Evolutionary conservation across 1,140 invertebrate genomes (phyloP).

Genomic region (Pinna nobilis): DNA sequence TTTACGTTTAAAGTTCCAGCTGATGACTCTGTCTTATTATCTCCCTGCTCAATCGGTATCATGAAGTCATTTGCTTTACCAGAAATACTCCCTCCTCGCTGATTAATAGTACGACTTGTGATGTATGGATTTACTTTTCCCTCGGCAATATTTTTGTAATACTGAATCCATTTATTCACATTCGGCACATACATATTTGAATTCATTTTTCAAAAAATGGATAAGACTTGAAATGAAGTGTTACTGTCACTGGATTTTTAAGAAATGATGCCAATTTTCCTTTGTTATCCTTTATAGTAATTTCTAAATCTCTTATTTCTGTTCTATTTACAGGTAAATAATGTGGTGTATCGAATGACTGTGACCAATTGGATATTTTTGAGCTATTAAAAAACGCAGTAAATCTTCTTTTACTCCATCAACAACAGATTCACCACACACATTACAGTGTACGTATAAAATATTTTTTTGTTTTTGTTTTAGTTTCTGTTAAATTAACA

Average conservation of each 20-base stretch:
- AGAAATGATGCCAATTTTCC: slow-evolving; percentile 20
- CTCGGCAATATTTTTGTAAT: not conserved
- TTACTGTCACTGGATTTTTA: slow-evolving; percentile 5
- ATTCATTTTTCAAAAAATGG: slow-evolving; percentile 12
- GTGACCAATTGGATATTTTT: not conserved
- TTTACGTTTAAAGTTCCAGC: slow-evolving; percentile 1
- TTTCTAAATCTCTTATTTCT: slow-evolving; percentile 8
- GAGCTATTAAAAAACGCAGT: not conserved
- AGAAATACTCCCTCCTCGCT: slow-evolving; percentile 24
- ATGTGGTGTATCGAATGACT: not conserved
- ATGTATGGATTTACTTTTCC: not conserved
- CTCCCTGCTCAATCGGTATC: slow-evolving; percentile 2
- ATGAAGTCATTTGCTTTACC: not conserved
- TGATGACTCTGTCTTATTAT: slow-evolving; percentile 8
- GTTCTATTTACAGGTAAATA: not conserved
- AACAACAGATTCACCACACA: slow-evolving; percentile 15
- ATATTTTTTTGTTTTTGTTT: not conserved
- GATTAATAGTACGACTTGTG: not conserved
- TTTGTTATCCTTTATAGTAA: slow-evolving; percentile 1
- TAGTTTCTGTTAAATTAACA: not conserved
- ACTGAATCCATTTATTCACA: slow-evolving; percentile 12
- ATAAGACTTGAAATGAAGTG: slow-evolving; percentile 26
- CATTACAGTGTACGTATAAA: not conserved
- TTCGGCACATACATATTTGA: slow-evolving; percentile 15
- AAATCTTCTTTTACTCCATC: slow-evolving; percentile 20